These are phyloP conservation scores for Megatriorchis doriae DNA, from an alignment of 2,113 vertebrate species.

Conservation along the genomic window DNA sequence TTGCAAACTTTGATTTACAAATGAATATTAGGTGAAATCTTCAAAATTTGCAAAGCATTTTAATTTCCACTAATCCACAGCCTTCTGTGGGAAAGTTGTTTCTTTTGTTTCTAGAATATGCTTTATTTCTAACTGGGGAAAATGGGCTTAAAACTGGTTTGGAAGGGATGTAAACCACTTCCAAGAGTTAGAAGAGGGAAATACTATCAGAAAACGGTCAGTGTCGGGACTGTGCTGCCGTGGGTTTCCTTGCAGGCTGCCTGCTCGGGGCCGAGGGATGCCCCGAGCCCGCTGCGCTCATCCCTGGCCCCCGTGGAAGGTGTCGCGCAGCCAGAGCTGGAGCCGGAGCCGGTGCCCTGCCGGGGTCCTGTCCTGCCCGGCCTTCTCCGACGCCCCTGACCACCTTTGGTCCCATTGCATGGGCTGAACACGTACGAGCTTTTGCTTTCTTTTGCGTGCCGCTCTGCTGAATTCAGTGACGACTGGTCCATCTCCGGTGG, in stretches of 20 bases:
- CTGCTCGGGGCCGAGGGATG: no score
- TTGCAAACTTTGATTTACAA: neutral
- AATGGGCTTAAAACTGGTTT: neutral
- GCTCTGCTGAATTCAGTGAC: no score
- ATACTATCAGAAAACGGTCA: neutral
- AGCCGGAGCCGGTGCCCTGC: neutral
- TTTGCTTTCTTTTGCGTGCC: neutral
- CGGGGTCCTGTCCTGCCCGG: neutral
- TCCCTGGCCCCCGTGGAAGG: neutral
- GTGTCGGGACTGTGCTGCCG: rapidly evolving
- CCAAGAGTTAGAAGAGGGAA: neutral
- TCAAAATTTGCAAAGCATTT: neutral
- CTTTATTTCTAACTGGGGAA: neutral
- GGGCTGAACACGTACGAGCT: rapidly evolving
- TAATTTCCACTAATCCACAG: neutral
- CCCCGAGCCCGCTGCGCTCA: neutral
- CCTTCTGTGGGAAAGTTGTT: no score
- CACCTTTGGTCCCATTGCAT: rapidly evolving
- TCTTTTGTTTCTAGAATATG: neutral
- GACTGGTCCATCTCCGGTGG: rapidly evolving
- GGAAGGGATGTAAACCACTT: neutral
- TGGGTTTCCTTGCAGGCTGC: neutral
- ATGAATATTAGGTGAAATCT: neutral
- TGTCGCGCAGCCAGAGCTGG: neutral
- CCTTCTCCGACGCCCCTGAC: neutral